phyloP scores from a whole-genome alignment of 1,140 invertebrate species.

The Pectinophora gossypiella region DNA sequence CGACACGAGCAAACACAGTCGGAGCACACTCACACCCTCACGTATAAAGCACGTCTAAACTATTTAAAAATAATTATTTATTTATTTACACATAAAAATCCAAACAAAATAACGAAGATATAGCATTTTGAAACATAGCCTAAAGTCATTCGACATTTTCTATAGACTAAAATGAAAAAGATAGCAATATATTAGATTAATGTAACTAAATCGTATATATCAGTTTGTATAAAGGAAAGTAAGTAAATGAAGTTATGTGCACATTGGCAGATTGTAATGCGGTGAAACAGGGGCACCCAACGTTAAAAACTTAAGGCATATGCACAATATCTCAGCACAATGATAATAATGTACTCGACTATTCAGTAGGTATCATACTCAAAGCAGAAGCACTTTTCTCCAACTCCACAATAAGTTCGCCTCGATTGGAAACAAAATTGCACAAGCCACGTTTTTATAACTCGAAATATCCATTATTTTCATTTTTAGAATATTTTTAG shows the following conservation, averaged over 20 bases:
- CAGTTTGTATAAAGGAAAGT: slow-evolving; percentile 68
- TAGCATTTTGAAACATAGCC: slow-evolving; percentile 34
- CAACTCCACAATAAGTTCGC: slow-evolving; percentile 56
- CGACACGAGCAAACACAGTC: neutral
- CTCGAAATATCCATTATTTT: slow-evolving; percentile 57
- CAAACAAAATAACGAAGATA: slow-evolving; percentile 16
- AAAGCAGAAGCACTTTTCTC: slow-evolving; percentile 45
- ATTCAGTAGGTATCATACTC: slow-evolving; percentile 45
- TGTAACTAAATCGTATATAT: slow-evolving; percentile 69
- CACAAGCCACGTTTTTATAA: slow-evolving; percentile 63
- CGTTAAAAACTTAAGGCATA: slow-evolving; percentile 54
- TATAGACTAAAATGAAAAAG: slow-evolving; percentile 73
- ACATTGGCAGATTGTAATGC: slow-evolving; percentile 55
- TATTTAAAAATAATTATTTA: slow-evolving; percentile 13
- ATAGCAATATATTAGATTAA: slow-evolving; percentile 75
- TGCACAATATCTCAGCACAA: slow-evolving; percentile 72
- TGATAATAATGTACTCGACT: slow-evolving; percentile 33
- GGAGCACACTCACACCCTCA: slow-evolving; percentile 16
- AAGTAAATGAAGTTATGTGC: slow-evolving; percentile 58
- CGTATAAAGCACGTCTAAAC: neutral
- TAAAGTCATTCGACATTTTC: slow-evolving; percentile 56
- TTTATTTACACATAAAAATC: slow-evolving; percentile 16
- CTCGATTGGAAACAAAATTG: slow-evolving; percentile 53
- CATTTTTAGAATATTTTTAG: slow-evolving; percentile 76
- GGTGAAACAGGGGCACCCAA: slow-evolving; percentile 56